Evolutionary conservation across 2,797 vertebrate genomes (phyloP).

Genomic region (Lateolabrax maculatus): DNA sequence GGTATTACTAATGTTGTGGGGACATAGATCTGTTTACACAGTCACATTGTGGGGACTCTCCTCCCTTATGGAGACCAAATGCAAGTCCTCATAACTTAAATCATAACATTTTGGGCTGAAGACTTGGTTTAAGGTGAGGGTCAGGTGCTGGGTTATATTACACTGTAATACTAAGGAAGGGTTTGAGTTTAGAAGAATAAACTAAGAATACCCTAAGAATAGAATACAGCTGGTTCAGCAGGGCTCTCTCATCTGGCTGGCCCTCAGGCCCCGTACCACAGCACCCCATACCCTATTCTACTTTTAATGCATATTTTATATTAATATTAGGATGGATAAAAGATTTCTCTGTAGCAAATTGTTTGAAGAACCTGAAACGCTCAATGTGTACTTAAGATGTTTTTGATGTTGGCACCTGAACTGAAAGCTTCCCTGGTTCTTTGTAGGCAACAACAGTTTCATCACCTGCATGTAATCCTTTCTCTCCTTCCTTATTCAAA

Average conservation of each 20-base stretch:
- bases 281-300: conserved; percentile 89
- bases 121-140: too few relatives aligned
- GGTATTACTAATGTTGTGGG: too few relatives aligned
- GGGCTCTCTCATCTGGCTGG: conserved; percentile 92
- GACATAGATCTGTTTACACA: too few relatives aligned
- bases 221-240: conserved; percentile 96
- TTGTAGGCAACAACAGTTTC: background rate
- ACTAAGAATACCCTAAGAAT: too few relatives aligned
- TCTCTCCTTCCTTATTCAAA: background rate
- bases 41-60: too few relatives aligned
- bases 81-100: too few relatives aligned
- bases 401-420: background rate
- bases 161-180: conserved; percentile 8
- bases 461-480: background rate
- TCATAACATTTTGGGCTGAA: too few relatives aligned
- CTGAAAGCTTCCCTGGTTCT: background rate
- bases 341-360: background rate
- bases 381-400: background rate
- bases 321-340: background rate
- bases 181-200: too few relatives aligned
- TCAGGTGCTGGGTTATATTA: too few relatives aligned
- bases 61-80: too few relatives aligned
- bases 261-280: conserved; percentile 87
- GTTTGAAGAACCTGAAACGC: background rate
- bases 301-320: background rate